These are phyloP conservation scores for Coregonus suidteri DNA, from an alignment of 2,797 vertebrate species.

Conservation along the genomic window DNA sequence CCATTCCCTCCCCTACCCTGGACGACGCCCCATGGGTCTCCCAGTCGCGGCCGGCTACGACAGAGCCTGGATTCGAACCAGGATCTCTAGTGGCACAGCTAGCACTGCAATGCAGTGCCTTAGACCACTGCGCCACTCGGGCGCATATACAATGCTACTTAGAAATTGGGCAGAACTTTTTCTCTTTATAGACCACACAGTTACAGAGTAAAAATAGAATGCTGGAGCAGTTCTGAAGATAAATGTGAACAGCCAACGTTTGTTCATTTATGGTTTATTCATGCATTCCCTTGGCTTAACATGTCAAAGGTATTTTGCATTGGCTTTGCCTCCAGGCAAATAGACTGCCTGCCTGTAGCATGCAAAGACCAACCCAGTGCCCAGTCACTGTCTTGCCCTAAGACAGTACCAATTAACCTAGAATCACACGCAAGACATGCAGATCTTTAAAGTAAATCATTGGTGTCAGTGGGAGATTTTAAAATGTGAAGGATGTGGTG, in stretches of 20 bases:
- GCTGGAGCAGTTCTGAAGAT: slow-evolving; percentile 8
- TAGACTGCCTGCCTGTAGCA: slow-evolving; percentile 39
- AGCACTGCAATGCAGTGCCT: too few relatives aligned
- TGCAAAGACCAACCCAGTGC: slow-evolving; percentile 30
- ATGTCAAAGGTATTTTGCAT: slow-evolving; percentile 37
- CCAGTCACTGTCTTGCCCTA: slow-evolving; percentile 13
- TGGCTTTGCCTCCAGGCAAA: slow-evolving; percentile 31
- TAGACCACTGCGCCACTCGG: too few relatives aligned
- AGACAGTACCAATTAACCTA: background rate
- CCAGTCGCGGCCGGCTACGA: too few relatives aligned
- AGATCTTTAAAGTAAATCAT: background rate
- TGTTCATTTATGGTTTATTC: slow-evolving; percentile 51
- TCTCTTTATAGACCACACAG: slow-evolving; percentile 20
- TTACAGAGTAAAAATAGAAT: background rate
- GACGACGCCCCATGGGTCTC: too few relatives aligned
- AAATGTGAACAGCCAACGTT: slow-evolving; percentile 29
- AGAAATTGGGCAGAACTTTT: background rate
- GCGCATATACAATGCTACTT: background rate
- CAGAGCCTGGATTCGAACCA: too few relatives aligned
- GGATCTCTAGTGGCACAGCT: too few relatives aligned
- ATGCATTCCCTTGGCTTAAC: slow-evolving; percentile 34
- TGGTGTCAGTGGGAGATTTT: background rate
- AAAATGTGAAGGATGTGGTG: background rate
- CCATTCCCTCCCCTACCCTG: too few relatives aligned
- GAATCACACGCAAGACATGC: background rate